phyloP scores from a whole-genome alignment of 1,140 invertebrate genomes.

The Cardiocondyla obscurior region DNA sequence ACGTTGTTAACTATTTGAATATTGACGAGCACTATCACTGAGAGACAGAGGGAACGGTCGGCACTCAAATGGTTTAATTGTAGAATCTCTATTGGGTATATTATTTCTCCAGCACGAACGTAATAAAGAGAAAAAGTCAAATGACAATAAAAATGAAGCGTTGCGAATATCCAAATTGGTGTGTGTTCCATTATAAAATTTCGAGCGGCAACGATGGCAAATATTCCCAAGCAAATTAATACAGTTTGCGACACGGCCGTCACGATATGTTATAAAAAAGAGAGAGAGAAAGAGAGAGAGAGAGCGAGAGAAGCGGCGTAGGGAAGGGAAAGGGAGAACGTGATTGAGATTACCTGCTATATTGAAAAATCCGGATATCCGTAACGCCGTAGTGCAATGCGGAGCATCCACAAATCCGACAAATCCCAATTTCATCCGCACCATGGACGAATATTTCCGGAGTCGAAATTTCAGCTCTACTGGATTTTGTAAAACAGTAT shows the following conservation, averaged over 20 bases:
- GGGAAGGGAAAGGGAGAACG: neutral
- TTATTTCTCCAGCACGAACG: neutral
- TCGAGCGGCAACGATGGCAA: slow-evolving; percentile 15
- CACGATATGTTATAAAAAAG: slow-evolving; percentile 5
- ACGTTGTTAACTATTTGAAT: too few species aligned
- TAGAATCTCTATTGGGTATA: neutral
- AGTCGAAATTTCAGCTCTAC: slow-evolving; percentile 38
- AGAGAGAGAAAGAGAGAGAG: neutral
- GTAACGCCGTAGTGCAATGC: slow-evolving; percentile 37
- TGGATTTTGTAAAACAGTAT: slow-evolving; percentile 43
- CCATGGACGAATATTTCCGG: slow-evolving; percentile 32
- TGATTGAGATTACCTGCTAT: slow-evolving; percentile 44
- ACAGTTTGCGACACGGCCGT: neutral
- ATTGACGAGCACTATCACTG: too few species aligned
- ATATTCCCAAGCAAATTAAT: slow-evolving; percentile 48
- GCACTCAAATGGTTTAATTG: too few species aligned
- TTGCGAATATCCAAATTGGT: slow-evolving; percentile 5
- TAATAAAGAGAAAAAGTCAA: slow-evolving; percentile 5
- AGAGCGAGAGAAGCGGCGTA: neutral
- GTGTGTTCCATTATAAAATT: slow-evolving; percentile 34
- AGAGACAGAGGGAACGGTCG: too few species aligned
- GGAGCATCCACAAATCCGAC: slow-evolving; percentile 46
- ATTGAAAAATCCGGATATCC: slow-evolving; percentile 53
- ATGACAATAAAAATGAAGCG: neutral
- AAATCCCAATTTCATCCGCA: slow-evolving; percentile 51